These are phyloP conservation scores for Muscicapa adusta DNA, from an alignment of 2,113 vertebrate species.

Conservation along the genomic window DNA sequence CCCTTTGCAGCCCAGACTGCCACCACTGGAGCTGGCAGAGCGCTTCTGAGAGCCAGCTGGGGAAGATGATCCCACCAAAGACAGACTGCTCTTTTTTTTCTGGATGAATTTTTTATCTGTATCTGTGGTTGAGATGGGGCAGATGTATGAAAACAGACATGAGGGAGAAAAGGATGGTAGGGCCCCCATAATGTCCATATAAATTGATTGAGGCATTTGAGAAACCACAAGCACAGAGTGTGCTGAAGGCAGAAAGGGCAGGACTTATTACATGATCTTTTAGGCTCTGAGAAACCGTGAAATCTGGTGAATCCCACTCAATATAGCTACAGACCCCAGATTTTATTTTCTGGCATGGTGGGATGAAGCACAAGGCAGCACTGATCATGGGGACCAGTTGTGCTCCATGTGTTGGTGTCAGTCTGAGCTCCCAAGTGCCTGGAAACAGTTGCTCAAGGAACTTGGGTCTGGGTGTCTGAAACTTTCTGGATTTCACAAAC, in stretches of 20 bases:
- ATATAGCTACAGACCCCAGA: not conserved
- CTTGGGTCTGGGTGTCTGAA: not conserved
- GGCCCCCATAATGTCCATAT: not conserved
- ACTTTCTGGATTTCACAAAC: not conserved
- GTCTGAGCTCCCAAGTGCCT: not conserved
- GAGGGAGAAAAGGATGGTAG: not conserved
- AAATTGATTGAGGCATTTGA: not conserved
- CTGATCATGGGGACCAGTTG: not conserved
- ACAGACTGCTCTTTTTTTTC: not conserved
- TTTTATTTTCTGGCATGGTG: not conserved
- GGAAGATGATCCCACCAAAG: not conserved
- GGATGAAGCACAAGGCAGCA: not conserved
- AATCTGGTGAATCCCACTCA: not conserved
- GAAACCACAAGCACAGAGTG: not conserved
- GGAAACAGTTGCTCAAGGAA: not conserved
- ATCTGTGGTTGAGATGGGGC: not conserved
- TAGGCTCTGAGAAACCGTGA: not conserved
- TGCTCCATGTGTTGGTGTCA: not conserved
- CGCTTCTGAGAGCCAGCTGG: rapidly evolving
- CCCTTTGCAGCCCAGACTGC: not conserved
- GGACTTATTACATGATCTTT: not conserved
- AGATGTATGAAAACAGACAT: not conserved
- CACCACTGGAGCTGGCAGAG: not conserved
- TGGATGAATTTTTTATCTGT: not conserved
- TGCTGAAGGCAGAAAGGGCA: not conserved